A percentile compares a stretch with the other conserved stretches of the same genome.
These are phyloP conservation scores for Gambusia yucatana DNA, from an alignment of 2,797 vertebrate species.

Conservation along the genomic window DNA sequence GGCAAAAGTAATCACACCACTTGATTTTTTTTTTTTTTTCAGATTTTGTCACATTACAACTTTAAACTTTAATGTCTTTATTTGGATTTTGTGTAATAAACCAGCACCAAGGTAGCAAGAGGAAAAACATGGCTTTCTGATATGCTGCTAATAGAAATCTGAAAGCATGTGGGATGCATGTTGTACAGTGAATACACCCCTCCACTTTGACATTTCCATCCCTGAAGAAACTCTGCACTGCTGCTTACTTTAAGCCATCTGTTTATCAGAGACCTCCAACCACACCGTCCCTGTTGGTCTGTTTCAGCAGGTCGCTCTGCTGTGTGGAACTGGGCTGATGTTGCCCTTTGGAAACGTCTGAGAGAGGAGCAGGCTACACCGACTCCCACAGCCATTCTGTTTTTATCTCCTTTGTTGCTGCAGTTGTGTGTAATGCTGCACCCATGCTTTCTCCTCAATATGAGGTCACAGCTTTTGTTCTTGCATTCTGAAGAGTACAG, in stretches of 20 bases:
- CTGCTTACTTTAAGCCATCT: background rate
- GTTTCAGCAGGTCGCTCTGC: constrained; percentile 3
- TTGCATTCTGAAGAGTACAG: constrained; percentile 26
- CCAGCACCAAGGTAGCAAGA: background rate
- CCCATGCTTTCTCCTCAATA: constrained; percentile 30
- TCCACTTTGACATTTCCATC: background rate
- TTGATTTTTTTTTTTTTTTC: background rate
- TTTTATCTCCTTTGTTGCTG: constrained; percentile 50
- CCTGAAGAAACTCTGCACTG: background rate
- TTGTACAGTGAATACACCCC: background rate
- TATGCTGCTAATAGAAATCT: background rate
- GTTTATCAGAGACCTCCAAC: background rate
- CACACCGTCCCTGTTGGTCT: background rate
- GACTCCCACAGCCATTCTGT: constrained; percentile 63
- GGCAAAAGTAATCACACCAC: background rate
- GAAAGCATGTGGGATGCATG: background rate
- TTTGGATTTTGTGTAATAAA: background rate
- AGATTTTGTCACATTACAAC: background rate
- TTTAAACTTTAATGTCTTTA: background rate
- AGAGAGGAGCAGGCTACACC: constrained; percentile 26
- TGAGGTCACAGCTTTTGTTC: constrained; percentile 43
- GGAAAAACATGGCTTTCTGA: background rate
- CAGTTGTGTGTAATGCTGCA: constrained; percentile 5
- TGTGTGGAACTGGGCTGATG: constrained; percentile 25
- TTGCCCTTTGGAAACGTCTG: constrained; percentile 39